Evolutionary conservation across 1,140 invertebrate species (phyloP), one percentile per base, ranked within the genome.

Genomic region (Hypsibius dujardini): DNA sequence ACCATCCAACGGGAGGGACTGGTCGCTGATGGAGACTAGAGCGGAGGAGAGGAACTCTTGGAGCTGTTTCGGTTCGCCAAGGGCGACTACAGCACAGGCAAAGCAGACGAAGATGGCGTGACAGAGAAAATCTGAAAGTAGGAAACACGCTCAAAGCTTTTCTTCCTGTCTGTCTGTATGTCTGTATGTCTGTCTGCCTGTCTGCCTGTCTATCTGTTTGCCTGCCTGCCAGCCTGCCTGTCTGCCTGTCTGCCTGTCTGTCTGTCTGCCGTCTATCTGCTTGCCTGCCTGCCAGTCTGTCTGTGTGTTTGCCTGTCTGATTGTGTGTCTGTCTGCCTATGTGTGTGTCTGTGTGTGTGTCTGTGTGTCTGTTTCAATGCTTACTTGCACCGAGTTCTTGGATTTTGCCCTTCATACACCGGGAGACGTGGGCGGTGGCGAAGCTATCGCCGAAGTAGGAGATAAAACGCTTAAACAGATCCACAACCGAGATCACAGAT

Each of bases 11-110:
- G 62, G 7, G 12, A 67, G 62, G 3, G 62, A 7, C 42, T 67
- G 62, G 42, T 67, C 62, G 42, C 62, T 67, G 7, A 67, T 67
- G 7, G 62, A 67, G 42, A 67, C 62, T 3, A 67, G 42, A 42
- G 62, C 62, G 62, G 62, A 67, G 7, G 62, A 7, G 42, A 67
- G 62, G 62, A 67, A 67, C 45, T 67, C 62, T 67, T 67, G 62
- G 42, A 67, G 62, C 62, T 67, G 62, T 42, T 67, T 67, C 12
- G 62, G 62, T 14, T 67, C 62, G 45, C 62, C 12, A 42, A 67
- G 62, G 7, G 62, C 62, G 12, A 67, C 62, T 42, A 67, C 62
- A 42, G 62, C 62, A 67, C 62, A 67, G 62, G 62, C 7, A 67
- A 67, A 67, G 42, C 62, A 67, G 3, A 67, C 62, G 62, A 67